These are phyloP conservation scores for Agrochola litura DNA, from an alignment of 2,888 invertebrate species.

Conservation along the genomic window DNA sequence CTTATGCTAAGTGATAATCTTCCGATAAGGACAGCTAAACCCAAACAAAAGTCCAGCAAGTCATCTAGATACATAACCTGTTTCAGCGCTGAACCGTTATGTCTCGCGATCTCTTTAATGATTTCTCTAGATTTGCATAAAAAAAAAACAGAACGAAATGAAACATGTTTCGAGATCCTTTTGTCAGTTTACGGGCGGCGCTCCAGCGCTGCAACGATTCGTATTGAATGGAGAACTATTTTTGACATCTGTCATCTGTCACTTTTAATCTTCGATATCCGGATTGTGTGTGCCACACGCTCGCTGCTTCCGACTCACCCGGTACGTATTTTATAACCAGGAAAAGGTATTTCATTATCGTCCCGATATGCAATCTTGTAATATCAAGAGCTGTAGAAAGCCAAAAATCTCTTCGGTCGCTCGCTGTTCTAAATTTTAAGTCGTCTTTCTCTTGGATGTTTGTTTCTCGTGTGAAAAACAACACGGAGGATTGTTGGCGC, in stretches of 20 bases:
- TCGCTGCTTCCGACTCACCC: constrained; percentile 7
- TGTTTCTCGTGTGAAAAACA: constrained; percentile 80
- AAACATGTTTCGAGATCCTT: constrained; percentile 30
- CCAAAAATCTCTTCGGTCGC: background rate
- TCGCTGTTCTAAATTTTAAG: background rate
- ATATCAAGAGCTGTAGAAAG: background rate
- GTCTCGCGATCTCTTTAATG: constrained; percentile 32
- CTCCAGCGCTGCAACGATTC: background rate
- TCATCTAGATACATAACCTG: constrained; percentile 57
- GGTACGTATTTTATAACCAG: background rate
- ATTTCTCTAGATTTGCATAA: constrained; percentile 9
- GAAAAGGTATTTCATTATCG: constrained; percentile 7
- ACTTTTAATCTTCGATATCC: constrained; percentile 40
- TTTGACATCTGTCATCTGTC: constrained; percentile 41
- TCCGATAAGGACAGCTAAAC: constrained; percentile 22
- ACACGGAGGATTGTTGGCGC: constrained; percentile 75
- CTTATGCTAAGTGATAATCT: constrained; percentile 49
- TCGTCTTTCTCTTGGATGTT: constrained; percentile 34
- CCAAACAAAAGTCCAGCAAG: constrained; percentile 35
- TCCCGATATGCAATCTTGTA: background rate
- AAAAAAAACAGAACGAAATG: constrained; percentile 38
- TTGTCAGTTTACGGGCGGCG: background rate
- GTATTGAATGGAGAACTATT: background rate
- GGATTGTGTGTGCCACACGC: background rate
- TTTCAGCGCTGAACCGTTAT: constrained; percentile 32